Evolutionary conservation across 2,797 vertebrate species (phyloP).

Genomic region (Lindbergichthys nudifrons): DNA sequence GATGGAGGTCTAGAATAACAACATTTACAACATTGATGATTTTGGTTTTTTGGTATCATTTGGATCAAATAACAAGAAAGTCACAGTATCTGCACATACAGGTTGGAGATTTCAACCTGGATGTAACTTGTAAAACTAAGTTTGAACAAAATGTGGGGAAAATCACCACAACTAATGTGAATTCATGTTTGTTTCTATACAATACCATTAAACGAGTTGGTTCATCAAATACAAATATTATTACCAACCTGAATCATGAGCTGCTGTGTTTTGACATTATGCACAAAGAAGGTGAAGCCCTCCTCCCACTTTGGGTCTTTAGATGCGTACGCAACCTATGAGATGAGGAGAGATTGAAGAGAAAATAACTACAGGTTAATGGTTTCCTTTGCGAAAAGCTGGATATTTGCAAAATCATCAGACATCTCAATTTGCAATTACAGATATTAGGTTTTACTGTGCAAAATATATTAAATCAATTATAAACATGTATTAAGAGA

Average conservation of each 20-base stretch:
- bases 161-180: too few relatives aligned
- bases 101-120: not conserved
- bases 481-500: not conserved
- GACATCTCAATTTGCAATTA: not conserved
- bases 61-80: not conserved
- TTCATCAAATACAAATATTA: not conserved
- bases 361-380: not conserved
- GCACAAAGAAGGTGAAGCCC: slow-evolving; percentile 94
- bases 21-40: not conserved
- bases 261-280: slow-evolving; percentile 84
- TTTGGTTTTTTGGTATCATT: not conserved
- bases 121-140: too few relatives aligned
- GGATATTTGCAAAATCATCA: too few relatives aligned
- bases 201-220: too few relatives aligned
- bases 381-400: not conserved
- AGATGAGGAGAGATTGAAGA: not conserved
- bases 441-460: not conserved
- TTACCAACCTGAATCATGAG: slow-evolving; percentile 88
- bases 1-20: not conserved
- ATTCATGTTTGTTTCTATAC: too few relatives aligned
- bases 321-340: slow-evolving; percentile 86
- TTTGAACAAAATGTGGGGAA: too few relatives aligned
- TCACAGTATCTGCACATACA: not conserved
- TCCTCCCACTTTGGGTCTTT: slow-evolving; percentile 93
- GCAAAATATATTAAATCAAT: not conserved